Evolutionary conservation across 2,797 vertebrate genomes (phyloP).

Genomic region (Podarcis siculus): DNA sequence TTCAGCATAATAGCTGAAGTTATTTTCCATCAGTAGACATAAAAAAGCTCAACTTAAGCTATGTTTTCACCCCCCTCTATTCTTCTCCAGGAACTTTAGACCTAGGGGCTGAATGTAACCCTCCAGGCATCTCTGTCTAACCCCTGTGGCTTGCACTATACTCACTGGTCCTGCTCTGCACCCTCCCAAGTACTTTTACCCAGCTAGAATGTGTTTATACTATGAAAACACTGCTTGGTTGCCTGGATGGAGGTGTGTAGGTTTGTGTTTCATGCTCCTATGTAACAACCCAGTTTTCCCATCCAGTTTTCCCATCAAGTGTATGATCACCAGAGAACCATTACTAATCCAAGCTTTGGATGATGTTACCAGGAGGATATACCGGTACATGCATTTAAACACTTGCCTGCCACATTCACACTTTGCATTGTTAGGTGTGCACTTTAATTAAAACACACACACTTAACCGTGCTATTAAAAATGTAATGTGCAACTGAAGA

Average conservation of each 20-base stretch:
- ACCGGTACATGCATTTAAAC: not conserved
- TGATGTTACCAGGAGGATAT: not conserved
- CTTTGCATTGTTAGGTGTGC: not conserved
- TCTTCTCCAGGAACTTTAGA: not conserved
- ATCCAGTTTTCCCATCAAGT: not conserved
- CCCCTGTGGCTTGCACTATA: too few relatives aligned
- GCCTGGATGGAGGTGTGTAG: too few relatives aligned
- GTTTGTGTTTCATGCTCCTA: not conserved
- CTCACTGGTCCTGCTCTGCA: too few relatives aligned
- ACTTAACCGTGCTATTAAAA: not conserved
- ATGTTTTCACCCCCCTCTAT: not conserved
- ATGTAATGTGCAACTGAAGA: not conserved
- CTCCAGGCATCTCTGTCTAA: too few relatives aligned
- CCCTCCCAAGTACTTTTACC: too few relatives aligned
- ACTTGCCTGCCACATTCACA: not conserved
- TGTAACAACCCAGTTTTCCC: not conserved
- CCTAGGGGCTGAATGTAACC: too few relatives aligned
- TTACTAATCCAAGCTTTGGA: not conserved
- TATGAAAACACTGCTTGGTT: too few relatives aligned
- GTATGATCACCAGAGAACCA: not conserved
- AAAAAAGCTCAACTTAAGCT: not conserved
- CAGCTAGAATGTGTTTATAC: too few relatives aligned
- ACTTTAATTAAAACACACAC: not conserved
- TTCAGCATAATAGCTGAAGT: not conserved
- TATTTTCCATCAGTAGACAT: not conserved